Evolutionary conservation across 2,888 invertebrate species (phyloP), one percentile per base, ranked within the genome.

Genomic region (Rhabditoides inermis): DNA sequence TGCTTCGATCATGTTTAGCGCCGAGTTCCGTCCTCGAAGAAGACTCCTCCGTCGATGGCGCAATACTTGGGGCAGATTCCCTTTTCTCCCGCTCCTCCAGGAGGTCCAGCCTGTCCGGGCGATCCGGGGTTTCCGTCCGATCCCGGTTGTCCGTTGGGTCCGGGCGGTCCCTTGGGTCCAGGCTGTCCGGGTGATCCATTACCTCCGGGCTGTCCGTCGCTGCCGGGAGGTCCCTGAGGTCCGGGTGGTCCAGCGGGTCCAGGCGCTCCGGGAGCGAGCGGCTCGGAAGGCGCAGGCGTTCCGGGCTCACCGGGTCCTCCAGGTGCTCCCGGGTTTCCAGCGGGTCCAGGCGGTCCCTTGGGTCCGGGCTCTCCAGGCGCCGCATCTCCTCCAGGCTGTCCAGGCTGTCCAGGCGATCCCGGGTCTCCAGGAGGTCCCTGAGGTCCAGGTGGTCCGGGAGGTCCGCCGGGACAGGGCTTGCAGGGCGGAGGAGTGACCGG

Each of bases 221-320:
- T 30, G 23, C 49, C 49, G 35, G 49, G 49, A 41, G 49, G 49
- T 49, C 49, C 49, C 49, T 49, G 49, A 41, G 49, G 49, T 41
- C 49, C 49, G 49, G 49, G 49, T 2, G 30, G 1, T 49, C 49
- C 49, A 18, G 49, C 49, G 25, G 49, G 41, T 49, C 49, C 49
- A 49, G 49, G 49, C 20, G 47, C 58, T 35, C 59, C 55, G 35
- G 59, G 59, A 28, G 49, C 51, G 35, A 55, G 55, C 27, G 60
- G 54, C 36, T 60, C 55, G 30, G 53, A 55, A n/a, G 53, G 58
- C 3, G 63, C 64, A 37, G 63, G 61, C n/a, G 51, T 49, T 51
- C 63, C 63, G 36, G 63, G 56, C 50, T 63, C 56, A 36, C 64
- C 64, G 15, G 64, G 64, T 12, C 63, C 55, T 26, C 64, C 64